Conservation (phyloP, 1,140 invertebrate species). For the Drosophila takahashii region DNA sequence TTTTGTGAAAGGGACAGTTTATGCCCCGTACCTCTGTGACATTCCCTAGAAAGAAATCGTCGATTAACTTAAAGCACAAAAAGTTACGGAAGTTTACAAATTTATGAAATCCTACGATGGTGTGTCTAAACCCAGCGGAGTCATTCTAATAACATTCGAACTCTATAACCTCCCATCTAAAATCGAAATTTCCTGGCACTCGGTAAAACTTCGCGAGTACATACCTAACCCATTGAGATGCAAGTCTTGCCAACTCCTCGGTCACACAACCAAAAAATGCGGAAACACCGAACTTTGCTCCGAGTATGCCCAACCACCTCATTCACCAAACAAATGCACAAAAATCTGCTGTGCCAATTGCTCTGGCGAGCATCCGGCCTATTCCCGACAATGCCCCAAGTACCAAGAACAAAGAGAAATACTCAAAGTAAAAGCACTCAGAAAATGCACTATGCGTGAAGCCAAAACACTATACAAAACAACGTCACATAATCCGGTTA, state of each 20-base stretch:
- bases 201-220: background rate
- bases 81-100: no score
- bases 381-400: constrained; percentile 1
- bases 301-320: background rate
- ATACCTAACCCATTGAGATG: background rate
- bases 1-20: background rate
- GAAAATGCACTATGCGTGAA: constrained; percentile 9
- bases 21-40: background rate
- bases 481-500: background rate
- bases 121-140: constrained; percentile 1
- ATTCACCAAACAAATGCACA: background rate
- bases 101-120: constrained; percentile 7
- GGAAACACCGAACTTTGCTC: background rate
- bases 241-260: background rate
- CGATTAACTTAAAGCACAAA: constrained; percentile 7
- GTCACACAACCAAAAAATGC: background rate
- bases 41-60: constrained; percentile 5
- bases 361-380: background rate
- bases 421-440: constrained; percentile 10
- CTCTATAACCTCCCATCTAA: background rate
- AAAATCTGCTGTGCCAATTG: constrained; percentile 3
- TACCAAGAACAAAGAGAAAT: constrained; percentile 14
- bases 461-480: constrained; percentile 10
- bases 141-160: background rate
- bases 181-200: background rate